Conservation (phyloP, 2,113 vertebrate species). For the Furnarius figulus region DNA sequence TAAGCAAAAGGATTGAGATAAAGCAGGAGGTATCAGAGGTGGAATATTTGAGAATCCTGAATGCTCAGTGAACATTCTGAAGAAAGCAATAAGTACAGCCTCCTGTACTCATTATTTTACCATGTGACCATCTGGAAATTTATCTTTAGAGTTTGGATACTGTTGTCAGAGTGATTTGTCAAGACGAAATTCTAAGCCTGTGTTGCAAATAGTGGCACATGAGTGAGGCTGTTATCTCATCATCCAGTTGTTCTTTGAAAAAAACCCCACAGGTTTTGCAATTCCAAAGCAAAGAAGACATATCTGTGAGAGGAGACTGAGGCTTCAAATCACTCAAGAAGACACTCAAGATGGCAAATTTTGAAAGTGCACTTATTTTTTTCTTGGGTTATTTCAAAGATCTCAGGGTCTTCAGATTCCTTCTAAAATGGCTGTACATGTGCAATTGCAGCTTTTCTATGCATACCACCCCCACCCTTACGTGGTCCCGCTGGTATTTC, state of each 20-base stretch:
- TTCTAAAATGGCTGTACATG: neutral
- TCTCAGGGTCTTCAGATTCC: neutral
- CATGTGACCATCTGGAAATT: neutral
- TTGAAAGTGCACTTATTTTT: neutral
- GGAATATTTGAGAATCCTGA: neutral
- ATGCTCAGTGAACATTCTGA: neutral
- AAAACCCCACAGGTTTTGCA: neutral
- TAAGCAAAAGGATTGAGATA: neutral
- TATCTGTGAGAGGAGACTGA: neutral
- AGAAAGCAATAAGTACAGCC: neutral
- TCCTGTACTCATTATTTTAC: neutral
- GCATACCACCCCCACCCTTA: neutral
- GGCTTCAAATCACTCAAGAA: neutral
- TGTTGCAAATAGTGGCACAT: rapidly evolving
- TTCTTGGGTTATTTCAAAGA: neutral
- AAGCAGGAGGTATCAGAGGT: neutral
- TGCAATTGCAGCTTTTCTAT: neutral
- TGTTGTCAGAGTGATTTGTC: neutral
- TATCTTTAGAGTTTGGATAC: neutral
- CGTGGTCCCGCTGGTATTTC: neutral
- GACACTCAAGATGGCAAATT: neutral
- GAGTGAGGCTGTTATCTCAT: neutral
- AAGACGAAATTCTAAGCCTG: neutral
- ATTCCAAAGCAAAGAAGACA: neutral
- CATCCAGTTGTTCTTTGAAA: neutral